A percentile compares a stretch with the other conserved stretches of the same genome.
phyloP scores from a whole-genome alignment of 2,888 invertebrate genomes.

The Drosophila colorata region DNA sequence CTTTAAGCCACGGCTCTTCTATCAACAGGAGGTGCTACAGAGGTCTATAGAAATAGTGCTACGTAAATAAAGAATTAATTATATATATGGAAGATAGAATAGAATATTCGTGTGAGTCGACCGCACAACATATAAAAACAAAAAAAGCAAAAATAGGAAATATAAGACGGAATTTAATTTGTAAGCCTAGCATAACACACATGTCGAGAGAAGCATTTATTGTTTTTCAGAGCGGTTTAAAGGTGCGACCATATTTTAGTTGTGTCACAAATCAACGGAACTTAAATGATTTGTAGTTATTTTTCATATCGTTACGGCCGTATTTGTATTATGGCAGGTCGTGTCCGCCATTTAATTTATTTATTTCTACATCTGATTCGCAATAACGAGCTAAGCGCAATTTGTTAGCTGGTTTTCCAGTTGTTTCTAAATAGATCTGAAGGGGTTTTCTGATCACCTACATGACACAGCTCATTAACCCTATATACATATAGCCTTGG shows the following conservation, averaged over 20 bases:
- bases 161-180: too few species aligned
- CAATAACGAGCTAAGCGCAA: conserved; percentile 12
- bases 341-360: conserved; percentile 21
- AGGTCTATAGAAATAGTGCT: too few species aligned
- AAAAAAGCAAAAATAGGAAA: too few species aligned
- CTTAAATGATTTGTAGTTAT: conserved; percentile 16
- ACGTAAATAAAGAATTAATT: too few species aligned
- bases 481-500: conserved; percentile 8
- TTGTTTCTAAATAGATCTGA: conserved; percentile 11
- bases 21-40: too few species aligned
- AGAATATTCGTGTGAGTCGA: too few species aligned
- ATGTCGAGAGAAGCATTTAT: too few species aligned
- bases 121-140: too few species aligned
- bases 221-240: too few species aligned
- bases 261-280: not conserved
- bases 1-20: too few species aligned
- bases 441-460: conserved; percentile 6
- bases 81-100: too few species aligned
- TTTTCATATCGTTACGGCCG: conserved; percentile 11
- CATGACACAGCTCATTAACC: conserved; percentile 24
- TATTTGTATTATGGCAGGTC: conserved; percentile 47
- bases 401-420: conserved; percentile 1
- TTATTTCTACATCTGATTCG: conserved; percentile 11
- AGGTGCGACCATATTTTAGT: not conserved
- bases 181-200: too few species aligned